Evolutionary conservation across 2,888 invertebrate genomes (phyloP).

Genomic region (Eupithecia pulchellata): DNA sequence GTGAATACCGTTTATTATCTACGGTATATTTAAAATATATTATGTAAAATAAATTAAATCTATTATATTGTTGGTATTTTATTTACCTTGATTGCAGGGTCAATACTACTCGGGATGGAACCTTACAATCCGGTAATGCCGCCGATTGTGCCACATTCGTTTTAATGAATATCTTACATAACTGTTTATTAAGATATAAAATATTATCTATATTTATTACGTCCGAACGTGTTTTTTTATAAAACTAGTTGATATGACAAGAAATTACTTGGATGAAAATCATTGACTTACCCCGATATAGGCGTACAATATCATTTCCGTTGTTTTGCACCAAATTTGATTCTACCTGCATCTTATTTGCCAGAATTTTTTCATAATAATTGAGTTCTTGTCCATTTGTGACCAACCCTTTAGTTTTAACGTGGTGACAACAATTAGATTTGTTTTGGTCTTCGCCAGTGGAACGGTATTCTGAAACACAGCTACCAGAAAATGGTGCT

Average conservation of each 20-base stretch:
- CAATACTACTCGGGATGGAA: too few species aligned
- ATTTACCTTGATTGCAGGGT: background rate
- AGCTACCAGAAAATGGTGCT: background rate
- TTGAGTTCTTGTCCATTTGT: background rate
- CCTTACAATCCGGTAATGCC: too few species aligned
- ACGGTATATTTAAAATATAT: conserved; percentile 13
- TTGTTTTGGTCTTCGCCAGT: background rate
- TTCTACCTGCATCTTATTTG: background rate
- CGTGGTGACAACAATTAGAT: background rate
- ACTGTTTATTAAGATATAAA: too few species aligned
- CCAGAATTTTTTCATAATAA: background rate
- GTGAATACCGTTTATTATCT: conserved; percentile 26
- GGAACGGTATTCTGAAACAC: background rate
- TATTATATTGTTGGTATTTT: background rate
- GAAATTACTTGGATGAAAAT: background rate
- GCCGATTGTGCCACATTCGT: too few species aligned
- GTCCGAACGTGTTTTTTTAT: too few species aligned
- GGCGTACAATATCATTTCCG: background rate
- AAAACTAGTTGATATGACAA: background rate
- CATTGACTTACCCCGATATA: background rate
- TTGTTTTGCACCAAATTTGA: background rate
- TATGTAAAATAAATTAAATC: background rate
- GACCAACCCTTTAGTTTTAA: background rate
- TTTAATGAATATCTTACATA: too few species aligned
- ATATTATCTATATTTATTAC: too few species aligned